phyloP scores from a whole-genome alignment of 1,140 invertebrate genomes.

The Scaptodrosophila lebanonensis region DNA sequence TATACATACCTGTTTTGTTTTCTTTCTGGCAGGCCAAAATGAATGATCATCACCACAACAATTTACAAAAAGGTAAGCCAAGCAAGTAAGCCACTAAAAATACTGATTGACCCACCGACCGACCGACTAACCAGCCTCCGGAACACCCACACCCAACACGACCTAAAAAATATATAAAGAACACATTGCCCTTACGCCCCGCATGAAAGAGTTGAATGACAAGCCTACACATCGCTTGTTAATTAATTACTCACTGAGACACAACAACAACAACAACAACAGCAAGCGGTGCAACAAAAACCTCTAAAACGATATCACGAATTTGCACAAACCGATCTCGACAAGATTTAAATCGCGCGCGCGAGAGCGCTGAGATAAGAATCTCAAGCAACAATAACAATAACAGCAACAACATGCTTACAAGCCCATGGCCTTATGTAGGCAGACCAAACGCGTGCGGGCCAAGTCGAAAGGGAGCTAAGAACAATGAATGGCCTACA shows the following conservation, averaged over 20 bases:
- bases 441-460: too few relatives aligned
- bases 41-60: slow-evolving; percentile 78
- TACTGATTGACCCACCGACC: neutral
- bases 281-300: slow-evolving; percentile 17
- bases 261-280: slow-evolving; percentile 35
- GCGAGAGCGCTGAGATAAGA: slow-evolving; percentile 8
- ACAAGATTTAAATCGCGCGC: slow-evolving; percentile 13
- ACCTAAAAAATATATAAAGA: too few relatives aligned
- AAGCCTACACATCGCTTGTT: slow-evolving; percentile 47
- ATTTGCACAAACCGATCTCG: slow-evolving; percentile 14
- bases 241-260: slow-evolving; percentile 55
- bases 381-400: neutral
- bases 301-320: slow-evolving; percentile 31
- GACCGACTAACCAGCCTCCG: too few relatives aligned
- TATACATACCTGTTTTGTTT: neutral
- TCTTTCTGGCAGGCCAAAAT: slow-evolving; percentile 80
- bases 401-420: too few relatives aligned
- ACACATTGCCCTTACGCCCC: neutral
- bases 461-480: too few relatives aligned
- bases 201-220: slow-evolving; percentile 23
- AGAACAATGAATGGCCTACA: too few relatives aligned
- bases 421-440: too few relatives aligned
- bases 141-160: too few relatives aligned
- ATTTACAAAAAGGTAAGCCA: slow-evolving; percentile 76
- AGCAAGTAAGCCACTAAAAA: too few relatives aligned